Evolutionary conservation across 1,140 invertebrate genomes (phyloP).

Genomic region (Hypsibius dujardini): DNA sequence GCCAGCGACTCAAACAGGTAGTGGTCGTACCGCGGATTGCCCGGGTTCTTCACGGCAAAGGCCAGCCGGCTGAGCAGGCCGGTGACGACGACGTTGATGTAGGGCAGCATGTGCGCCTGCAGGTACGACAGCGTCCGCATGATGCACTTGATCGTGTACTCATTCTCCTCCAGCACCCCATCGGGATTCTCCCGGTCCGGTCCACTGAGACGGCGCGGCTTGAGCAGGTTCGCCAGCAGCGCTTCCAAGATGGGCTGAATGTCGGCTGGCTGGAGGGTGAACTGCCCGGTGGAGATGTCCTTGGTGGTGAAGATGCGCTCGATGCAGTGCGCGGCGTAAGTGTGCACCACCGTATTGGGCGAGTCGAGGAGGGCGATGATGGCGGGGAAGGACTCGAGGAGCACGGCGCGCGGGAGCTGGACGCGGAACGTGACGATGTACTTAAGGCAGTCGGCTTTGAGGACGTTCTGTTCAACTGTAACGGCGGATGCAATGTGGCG

Average conservation of each 20-base stretch:
- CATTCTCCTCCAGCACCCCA: constrained; percentile 49
- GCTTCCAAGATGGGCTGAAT: constrained; percentile 36
- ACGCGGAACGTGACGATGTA: constrained; percentile 86
- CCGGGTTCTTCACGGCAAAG: constrained; percentile 62
- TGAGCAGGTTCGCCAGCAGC: constrained; percentile 56
- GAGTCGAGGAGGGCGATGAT: constrained; percentile 54
- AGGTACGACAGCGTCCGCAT: constrained; percentile 68
- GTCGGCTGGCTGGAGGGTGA: constrained; percentile 22
- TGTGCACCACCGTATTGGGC: constrained; percentile 66
- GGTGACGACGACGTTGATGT: constrained; percentile 54
- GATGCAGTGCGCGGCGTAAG: constrained; percentile 73
- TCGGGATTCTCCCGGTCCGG: constrained; percentile 36
- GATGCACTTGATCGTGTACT: constrained; percentile 88
- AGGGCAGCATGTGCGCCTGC: constrained; percentile 60
- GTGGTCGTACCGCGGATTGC: constrained; percentile 90
- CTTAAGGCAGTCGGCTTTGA: constrained; percentile 88
- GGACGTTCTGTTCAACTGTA: constrained; percentile 63
- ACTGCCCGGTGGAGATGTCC: constrained; percentile 39
- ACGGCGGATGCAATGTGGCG: too few species aligned
- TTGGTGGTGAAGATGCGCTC: constrained; percentile 67
- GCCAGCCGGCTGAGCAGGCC: constrained; percentile 65
- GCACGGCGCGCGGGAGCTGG: constrained; percentile 52
- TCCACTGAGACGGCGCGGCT: constrained; percentile 46
- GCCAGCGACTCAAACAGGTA: constrained; percentile 85
- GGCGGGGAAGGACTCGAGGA: constrained; percentile 53